Percentiles rank a stretch among this genome's conserved stretches.
Conservation (phyloP, 2,113 vertebrate genomes). For the Canis aureus region DNA sequence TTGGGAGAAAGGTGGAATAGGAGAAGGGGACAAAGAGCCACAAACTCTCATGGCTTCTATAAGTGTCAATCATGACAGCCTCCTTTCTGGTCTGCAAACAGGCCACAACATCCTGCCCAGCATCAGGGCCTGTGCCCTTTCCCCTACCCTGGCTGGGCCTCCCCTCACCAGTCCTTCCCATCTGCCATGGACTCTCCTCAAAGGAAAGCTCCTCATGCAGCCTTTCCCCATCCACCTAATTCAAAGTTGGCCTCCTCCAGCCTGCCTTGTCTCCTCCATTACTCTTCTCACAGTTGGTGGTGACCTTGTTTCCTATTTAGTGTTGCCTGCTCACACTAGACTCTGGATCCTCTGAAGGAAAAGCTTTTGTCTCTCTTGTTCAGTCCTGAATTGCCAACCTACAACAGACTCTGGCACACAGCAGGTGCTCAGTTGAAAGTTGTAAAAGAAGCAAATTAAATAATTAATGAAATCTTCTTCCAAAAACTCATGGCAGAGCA, state of each 20-base stretch:
- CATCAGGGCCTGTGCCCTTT: background rate
- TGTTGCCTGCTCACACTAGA: no score
- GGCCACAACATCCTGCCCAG: no score
- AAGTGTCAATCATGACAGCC: background rate
- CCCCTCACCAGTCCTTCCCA: background rate
- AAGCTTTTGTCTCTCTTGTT: background rate
- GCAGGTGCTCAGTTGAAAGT: background rate
- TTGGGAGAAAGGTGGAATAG: background rate
- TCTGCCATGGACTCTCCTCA: accelerated
- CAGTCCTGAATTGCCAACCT: background rate
- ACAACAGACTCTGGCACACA: background rate
- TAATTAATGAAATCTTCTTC: background rate
- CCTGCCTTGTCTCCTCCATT: background rate
- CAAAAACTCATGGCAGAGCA: background rate
- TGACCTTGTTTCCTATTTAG: background rate
- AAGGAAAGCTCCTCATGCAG: background rate
- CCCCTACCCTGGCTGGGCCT: accelerated
- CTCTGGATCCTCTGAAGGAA: background rate
- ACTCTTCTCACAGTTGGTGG: background rate
- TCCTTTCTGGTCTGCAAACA: background rate
- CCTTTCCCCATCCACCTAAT: background rate
- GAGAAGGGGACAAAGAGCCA: background rate
- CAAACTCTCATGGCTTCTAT: background rate
- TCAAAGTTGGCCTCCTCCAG: background rate
- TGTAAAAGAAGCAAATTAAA: background rate